Evolutionary conservation across 2,888 invertebrate genomes (phyloP).

Genomic region (Cantharis rustica): DNA sequence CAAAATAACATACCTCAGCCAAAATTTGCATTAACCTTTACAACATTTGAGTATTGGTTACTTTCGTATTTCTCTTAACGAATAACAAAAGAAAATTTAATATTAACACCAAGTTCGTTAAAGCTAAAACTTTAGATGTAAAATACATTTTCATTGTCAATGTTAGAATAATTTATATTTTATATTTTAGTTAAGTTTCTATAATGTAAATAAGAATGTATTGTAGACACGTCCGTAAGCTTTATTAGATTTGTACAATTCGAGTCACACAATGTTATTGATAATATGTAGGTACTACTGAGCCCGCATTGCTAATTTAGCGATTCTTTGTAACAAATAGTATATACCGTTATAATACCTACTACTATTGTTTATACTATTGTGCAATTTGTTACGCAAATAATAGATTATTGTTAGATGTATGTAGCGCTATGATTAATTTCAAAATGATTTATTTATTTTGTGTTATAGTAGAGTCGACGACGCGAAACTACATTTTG

Average conservation of each 20-base stretch:
- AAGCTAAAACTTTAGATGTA: background rate
- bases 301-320: background rate
- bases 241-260: background rate
- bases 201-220: background rate
- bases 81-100: background rate
- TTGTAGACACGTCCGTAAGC: background rate
- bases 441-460: background rate
- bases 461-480: no score
- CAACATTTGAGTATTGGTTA: no score
- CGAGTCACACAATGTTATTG: background rate
- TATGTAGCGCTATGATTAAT: background rate
- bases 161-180: background rate
- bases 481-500: no score
- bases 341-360: background rate
- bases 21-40: no score
- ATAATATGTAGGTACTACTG: background rate
- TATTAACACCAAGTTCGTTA: background rate
- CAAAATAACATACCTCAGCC: no score
- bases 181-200: background rate
- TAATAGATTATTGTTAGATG: background rate
- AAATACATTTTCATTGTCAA: background rate
- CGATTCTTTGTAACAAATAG: background rate
- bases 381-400: background rate
- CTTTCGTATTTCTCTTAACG: no score
- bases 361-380: background rate